Conservation (phyloP, 2,113 vertebrate genomes). For the Chlamydotis undulata region DNA sequence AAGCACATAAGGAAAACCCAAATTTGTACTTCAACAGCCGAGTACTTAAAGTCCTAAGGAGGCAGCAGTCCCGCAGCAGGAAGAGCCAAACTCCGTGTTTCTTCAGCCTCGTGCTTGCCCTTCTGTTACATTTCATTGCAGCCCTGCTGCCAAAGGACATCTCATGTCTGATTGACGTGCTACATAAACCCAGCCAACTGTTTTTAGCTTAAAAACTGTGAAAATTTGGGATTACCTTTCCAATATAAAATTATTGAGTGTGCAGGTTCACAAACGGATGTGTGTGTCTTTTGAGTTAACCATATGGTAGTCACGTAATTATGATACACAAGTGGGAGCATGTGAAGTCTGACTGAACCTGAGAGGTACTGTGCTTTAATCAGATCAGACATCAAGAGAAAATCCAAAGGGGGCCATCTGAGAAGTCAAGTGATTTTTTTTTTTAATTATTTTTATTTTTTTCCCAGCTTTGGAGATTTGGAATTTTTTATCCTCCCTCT, state of each 20-base stretch:
- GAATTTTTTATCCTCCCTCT: neutral
- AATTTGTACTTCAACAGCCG: slow-evolving; percentile 44
- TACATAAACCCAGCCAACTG: neutral
- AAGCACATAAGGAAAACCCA: neutral
- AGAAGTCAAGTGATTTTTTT: neutral
- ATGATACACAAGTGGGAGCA: neutral
- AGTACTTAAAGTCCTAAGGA: neutral
- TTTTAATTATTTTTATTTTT: neutral
- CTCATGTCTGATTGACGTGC: neutral
- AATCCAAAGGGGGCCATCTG: neutral
- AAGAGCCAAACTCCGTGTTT: neutral
- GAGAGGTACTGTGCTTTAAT: neutral
- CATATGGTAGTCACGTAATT: accelerated
- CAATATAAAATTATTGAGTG: neutral
- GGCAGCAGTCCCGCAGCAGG: neutral
- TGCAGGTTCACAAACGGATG: neutral
- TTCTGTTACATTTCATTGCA: neutral
- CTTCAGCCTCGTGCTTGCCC: neutral
- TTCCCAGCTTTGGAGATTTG: neutral
- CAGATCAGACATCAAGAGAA: neutral
- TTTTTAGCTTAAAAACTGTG: neutral
- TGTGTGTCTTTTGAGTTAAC: neutral
- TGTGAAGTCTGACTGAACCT: no score
- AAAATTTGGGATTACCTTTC: neutral
- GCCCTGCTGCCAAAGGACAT: neutral